phyloP scores from a whole-genome alignment of 2,888 invertebrate genomes.

The Lasioglossum villosulum region DNA sequence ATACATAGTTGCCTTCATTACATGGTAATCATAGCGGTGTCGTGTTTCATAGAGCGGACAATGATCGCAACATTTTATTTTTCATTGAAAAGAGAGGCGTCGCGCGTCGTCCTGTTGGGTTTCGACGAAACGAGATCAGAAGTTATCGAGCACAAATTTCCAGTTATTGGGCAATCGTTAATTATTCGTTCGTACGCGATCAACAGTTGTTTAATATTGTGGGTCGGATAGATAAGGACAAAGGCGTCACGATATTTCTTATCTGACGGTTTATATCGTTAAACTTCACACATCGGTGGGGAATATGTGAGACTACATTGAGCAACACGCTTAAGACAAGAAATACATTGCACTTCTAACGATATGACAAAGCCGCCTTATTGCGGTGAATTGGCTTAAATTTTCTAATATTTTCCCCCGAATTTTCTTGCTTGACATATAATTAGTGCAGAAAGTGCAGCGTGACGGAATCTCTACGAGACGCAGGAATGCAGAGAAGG shows the following conservation, averaged over 20 bases:
- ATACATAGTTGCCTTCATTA: neutral
- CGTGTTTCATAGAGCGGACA: neutral
- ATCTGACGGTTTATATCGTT: conserved; percentile 28
- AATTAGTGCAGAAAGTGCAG: neutral
- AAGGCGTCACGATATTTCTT: conserved; percentile 9
- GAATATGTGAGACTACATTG: neutral
- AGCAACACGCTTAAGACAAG: conserved; percentile 6
- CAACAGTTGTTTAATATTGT: neutral
- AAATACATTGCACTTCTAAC: neutral
- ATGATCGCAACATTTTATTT: neutral
- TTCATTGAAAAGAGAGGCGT: neutral
- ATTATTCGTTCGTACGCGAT: conserved; percentile 7
- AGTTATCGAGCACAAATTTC: conserved; percentile 5
- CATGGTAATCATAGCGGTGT: neutral
- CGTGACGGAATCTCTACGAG: neutral
- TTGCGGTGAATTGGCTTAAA: neutral
- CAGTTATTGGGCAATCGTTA: conserved; percentile 10
- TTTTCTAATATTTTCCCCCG: neutral
- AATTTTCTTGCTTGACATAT: neutral
- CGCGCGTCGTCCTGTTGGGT: neutral
- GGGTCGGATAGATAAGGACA: conserved; percentile 29
- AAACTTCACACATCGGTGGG: neutral
- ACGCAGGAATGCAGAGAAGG: neutral
- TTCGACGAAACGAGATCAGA: neutral
- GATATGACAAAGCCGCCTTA: neutral